Evolutionary conservation across 64 coral and sea anemone genomes (phyloP).

Genomic region (Dendronephthya gigantea): DNA sequence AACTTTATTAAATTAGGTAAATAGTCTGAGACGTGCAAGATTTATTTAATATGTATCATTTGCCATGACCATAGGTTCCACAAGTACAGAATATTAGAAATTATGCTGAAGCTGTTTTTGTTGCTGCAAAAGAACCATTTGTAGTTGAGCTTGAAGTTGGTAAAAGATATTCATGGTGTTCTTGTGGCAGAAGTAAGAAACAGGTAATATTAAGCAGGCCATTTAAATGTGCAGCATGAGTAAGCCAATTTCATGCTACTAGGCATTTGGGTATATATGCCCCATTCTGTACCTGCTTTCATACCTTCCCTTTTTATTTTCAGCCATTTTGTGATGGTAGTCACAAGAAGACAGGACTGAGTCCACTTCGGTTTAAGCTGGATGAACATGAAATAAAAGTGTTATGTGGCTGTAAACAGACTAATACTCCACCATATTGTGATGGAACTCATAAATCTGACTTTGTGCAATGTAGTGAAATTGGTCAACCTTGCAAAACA

Average conservation of each 20-base stretch:
- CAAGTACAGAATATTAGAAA: background rate
- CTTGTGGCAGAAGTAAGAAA: slow-evolving; percentile 84
- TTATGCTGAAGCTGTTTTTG: background rate
- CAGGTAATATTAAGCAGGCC: slow-evolving; percentile 64
- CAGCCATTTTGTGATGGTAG: slow-evolving; percentile 99
- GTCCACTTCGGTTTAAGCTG: slow-evolving; percentile 44
- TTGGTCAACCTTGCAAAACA: slow-evolving; percentile 13
- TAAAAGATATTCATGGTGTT: slow-evolving; percentile 84
- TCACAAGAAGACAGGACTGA: slow-evolving; percentile 65
- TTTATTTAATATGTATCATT: background rate
- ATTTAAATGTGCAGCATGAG: no score
- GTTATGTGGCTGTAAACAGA: slow-evolving; percentile 94
- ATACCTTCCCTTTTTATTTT: background rate
- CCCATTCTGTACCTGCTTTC: background rate
- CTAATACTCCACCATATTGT: slow-evolving; percentile 61
- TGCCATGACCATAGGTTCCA: background rate
- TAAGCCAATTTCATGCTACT: no score
- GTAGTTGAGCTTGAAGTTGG: slow-evolving; percentile 54
- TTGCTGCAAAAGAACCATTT: slow-evolving; percentile 79
- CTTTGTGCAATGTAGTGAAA: slow-evolving; percentile 49
- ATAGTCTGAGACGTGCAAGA: no score
- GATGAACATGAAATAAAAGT: slow-evolving; percentile 47
- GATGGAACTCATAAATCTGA: slow-evolving; percentile 75
- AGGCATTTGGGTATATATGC: background rate
- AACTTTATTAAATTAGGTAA: no score